Evolutionary conservation across 2,113 vertebrate species (phyloP).

Genomic region (Thermophis baileyi): DNA sequence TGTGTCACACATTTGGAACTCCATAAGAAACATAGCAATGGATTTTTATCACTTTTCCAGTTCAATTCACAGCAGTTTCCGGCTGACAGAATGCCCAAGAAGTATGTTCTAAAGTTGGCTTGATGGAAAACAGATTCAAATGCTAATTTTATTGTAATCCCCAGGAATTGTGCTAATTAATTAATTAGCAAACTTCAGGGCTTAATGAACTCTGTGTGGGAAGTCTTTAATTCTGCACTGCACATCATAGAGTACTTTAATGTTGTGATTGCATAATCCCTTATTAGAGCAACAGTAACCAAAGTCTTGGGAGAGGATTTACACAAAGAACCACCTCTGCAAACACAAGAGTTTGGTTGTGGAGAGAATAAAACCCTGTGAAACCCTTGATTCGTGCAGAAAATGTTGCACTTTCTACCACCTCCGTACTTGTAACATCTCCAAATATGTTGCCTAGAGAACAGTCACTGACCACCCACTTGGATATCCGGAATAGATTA

Average conservation of each 20-base stretch:
- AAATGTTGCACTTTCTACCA: not conserved
- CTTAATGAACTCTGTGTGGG: constrained; percentile 65
- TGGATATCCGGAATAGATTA: not conserved
- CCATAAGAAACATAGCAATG: constrained; percentile 49
- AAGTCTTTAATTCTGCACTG: constrained; percentile 62
- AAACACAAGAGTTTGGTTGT: not conserved
- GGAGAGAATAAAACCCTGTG: not conserved
- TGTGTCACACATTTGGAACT: constrained; percentile 46
- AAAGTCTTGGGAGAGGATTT: constrained; percentile 25
- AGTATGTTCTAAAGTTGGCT: constrained; percentile 43
- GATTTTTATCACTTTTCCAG: constrained; percentile 56
- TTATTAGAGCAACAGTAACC: constrained; percentile 45
- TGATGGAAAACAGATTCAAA: constrained; percentile 58
- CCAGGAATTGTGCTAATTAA: constrained; percentile 59
- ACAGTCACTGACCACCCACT: not conserved
- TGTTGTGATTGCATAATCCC: constrained; percentile 61
- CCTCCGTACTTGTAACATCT: not conserved
- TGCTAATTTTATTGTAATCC: constrained; percentile 64
- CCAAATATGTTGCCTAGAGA: not conserved
- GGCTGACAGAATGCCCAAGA: constrained; percentile 50
- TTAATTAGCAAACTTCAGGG: constrained; percentile 61
- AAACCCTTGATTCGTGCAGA: not conserved
- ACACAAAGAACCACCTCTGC: not conserved
- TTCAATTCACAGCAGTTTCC: constrained; percentile 50
- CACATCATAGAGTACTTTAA: constrained; percentile 55